A percentile compares a stretch with the other conserved stretches of the same genome.
Evolutionary conservation across 2,888 invertebrate genomes (phyloP).

Genomic region (Limnephilus auricula): DNA sequence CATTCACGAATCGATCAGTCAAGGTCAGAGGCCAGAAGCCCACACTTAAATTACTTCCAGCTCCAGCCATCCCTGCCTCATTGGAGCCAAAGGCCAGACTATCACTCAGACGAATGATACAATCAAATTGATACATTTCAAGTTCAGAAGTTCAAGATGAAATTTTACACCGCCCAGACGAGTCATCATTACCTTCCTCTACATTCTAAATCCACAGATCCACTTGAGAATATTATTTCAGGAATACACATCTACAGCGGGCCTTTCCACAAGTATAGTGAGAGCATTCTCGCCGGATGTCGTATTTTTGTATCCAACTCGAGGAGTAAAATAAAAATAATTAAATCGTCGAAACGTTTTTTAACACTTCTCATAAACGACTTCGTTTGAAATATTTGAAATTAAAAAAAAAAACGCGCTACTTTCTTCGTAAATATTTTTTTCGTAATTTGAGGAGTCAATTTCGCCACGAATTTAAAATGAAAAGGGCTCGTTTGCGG

Average conservation of each 20-base stretch:
- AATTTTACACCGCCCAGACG: conserved; percentile 48
- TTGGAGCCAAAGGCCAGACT: neutral
- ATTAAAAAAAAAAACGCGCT: neutral
- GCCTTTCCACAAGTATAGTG: neutral
- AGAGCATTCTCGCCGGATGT: conserved; percentile 37
- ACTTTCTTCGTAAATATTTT: neutral
- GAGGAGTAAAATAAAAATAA: conserved; percentile 22
- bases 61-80: conserved; percentile 6
- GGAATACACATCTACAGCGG: conserved; percentile 36
- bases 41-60: neutral
- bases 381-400: neutral
- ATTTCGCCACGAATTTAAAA: neutral
- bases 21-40: neutral
- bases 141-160: conserved; percentile 50
- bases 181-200: conserved; percentile 24
- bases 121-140: conserved; percentile 11
- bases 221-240: conserved; percentile 56
- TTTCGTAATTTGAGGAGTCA: neutral
- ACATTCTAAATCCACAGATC: conserved; percentile 33
- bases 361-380: neutral
- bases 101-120: neutral
- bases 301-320: conserved; percentile 1
- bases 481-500: neutral
- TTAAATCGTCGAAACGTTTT: neutral
- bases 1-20: neutral